Evolutionary conservation across 1,140 invertebrate genomes (phyloP), one percentile per base, ranked within the genome.

Genomic region (Condylostylus longicornis): DNA sequence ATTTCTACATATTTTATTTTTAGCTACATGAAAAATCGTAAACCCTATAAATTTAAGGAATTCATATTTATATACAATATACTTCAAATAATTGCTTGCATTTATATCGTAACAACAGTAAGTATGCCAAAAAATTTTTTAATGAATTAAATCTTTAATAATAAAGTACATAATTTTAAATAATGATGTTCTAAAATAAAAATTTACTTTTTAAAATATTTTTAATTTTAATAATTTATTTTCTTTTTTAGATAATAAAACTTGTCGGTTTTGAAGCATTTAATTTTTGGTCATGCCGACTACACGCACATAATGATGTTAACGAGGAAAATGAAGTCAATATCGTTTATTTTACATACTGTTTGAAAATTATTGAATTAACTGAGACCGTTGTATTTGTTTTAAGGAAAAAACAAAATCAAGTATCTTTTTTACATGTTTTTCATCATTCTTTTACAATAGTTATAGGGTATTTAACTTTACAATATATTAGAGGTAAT

Each of bases 311-410:
- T 18, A 37, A 42, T 28, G 34, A 19, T 29, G 18, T n/a, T 15
- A 18, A 42, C 13, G 39, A 35, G 8, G 18, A 37, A 22, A 8
- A 45, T 12, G 50, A 36, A 4, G 31, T 23, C 8, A 18, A 33
- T 22, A 28, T 57, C 13, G 49, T 66, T 1, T 69, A 69, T 55
- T 68, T 66, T 46, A 40, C 63, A 7, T 54, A 69, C 32, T 50
- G 68, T 29, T 40, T 71, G 0, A 79, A 79, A 50, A 19, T 77
- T 4, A 63, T 67, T 2, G 77, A 79, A 46, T 56, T 80, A 0
- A 37, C 74, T 1, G 77, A 79, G 40, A 80, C 82, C 37, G 50
- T 86, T 10, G 85, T 88, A 54, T 87, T 89, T 54, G 74, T 88
- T 5, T 47, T 85, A 19, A 66, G 80, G 7, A 82, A 85, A 53